Evolutionary conservation across 2,888 invertebrate genomes (phyloP), one percentile per base, ranked within the genome.

Genomic region (Athalia circularis): DNA sequence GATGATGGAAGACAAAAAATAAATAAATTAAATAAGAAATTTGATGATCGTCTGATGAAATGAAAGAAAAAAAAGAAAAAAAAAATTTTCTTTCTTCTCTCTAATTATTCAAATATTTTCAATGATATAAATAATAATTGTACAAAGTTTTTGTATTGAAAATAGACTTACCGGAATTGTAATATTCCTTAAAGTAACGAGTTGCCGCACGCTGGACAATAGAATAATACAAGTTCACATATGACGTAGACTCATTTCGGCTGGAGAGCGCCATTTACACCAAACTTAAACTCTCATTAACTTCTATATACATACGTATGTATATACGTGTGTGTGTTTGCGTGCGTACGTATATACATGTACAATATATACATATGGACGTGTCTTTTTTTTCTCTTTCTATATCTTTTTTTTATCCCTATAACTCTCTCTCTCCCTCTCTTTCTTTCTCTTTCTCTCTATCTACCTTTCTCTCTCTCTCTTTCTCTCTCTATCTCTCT

Each of bases 161-260:
- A 52, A 8, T 54, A 29, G 48, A 88, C 92, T 91, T 90, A 94
- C 93, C 93, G 90, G 93, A 93, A 85, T 93, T 93, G 91, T 93
- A 93, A 88, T 93, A 93, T 88, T 94, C 94, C 92, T 94, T 94
- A 86, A 93, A 90, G 87, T 94, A 94, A 89, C 93, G 93, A 89
- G 93, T 92, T 85, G 94, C 93, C 83, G 93, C 93, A 85, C 94
- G 92, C 91, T 94, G 94, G 91, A 94, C 94, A 90, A 94, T 93
- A 85, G 93, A 93, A 91, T 94, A 94, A 91, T 94, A 94, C 86
- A 94, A 91, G 91, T 93, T 94, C 91, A 94, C 93, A 91, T 93
- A 94, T 90, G 93, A 93, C 88, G 93, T 93, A 83, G 93, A 92
- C 89, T 90, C 90, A 85, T 90, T 90, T 86, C 89, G 90, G 84